These are phyloP conservation scores for Alosa alosa DNA, from an alignment of 2,113 vertebrate genomes.

Conservation along the genomic window DNA sequence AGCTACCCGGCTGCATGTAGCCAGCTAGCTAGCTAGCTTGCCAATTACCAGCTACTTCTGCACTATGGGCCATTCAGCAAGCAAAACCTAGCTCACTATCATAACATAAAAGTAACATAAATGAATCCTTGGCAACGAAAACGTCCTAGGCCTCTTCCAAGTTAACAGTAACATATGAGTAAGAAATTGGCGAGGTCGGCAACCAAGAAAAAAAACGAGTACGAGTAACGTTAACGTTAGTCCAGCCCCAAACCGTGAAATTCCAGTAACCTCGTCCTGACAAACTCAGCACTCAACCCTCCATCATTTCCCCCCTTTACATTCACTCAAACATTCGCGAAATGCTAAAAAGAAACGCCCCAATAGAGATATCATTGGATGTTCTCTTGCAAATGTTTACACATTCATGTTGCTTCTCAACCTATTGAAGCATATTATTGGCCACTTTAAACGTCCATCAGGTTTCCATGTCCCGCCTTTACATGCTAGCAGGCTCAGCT, in stretches of 20 bases:
- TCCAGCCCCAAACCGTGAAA: slow-evolving; percentile 16
- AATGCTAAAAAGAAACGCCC: slow-evolving; percentile 51
- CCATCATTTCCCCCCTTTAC: slow-evolving; percentile 56
- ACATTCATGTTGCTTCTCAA: slow-evolving; percentile 45
- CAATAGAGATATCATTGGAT: slow-evolving; percentile 54
- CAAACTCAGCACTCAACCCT: slow-evolving; percentile 52
- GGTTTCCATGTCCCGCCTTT: slow-evolving; percentile 27
- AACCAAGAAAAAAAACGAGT: neutral
- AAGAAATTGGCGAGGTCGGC: neutral
- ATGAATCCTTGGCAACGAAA: slow-evolving; percentile 43
- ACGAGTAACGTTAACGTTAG: slow-evolving; percentile 26
- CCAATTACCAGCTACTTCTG: slow-evolving; percentile 28
- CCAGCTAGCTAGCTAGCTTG: slow-evolving; percentile 30
- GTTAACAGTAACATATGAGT: neutral
- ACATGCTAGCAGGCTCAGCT: neutral
- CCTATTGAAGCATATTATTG: slow-evolving; percentile 24
- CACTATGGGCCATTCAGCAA: slow-evolving; percentile 27
- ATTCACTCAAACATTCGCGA: slow-evolving; percentile 45
- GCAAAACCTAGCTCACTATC: slow-evolving; percentile 48
- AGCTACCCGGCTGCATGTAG: slow-evolving; percentile 32
- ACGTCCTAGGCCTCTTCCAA: slow-evolving; percentile 35
- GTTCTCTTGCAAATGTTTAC: slow-evolving; percentile 44
- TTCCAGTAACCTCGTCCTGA: slow-evolving; percentile 42
- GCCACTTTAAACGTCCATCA: slow-evolving; percentile 36
- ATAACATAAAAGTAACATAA: slow-evolving; percentile 57